A percentile compares a stretch with the other conserved stretches of the same genome.
Conservation (phyloP, 2,797 vertebrate genomes). For the Galago senegalensis region DNA sequence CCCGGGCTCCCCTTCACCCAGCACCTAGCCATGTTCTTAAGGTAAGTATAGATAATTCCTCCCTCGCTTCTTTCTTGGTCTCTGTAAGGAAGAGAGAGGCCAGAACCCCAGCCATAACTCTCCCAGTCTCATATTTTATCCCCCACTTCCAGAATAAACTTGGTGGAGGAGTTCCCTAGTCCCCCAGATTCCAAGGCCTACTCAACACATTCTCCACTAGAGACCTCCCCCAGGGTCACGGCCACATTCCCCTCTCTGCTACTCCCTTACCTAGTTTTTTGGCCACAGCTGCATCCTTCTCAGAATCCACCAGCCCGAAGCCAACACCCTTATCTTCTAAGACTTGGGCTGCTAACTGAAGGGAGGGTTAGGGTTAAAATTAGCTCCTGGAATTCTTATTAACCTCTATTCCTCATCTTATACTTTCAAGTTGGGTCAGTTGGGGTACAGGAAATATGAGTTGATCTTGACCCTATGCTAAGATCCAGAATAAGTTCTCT, state of each 20-base stretch:
- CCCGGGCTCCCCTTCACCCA: not conserved
- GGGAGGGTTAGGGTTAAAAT: conserved; percentile 2
- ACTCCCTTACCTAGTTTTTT: conserved; percentile 94
- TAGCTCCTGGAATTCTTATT: not conserved
- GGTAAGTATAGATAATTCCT: not conserved
- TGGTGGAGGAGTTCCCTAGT: not conserved
- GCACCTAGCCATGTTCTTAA: too few species aligned
- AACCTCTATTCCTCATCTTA: not conserved
- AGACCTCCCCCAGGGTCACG: not conserved
- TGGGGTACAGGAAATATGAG: not conserved
- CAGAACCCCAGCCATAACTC: not conserved
- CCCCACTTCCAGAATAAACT: not conserved
- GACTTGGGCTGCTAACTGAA: conserved; percentile 96
- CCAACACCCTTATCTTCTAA: conserved; percentile 95
- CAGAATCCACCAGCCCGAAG: conserved; percentile 95
- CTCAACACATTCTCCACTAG: not conserved
- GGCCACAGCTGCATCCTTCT: conserved; percentile 92
- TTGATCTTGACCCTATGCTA: not conserved
- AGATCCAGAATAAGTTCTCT: not conserved
- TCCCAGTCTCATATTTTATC: not conserved
- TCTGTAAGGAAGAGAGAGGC: not conserved
- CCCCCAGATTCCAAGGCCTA: not conserved
- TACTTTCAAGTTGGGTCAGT: not conserved
- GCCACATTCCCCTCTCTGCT: not conserved
- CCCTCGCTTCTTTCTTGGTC: not conserved